Percentiles rank a stretch among this genome's conserved stretches.
These are phyloP conservation scores for Drosophila testacea DNA, from an alignment of 2,888 invertebrate species.

Conservation along the genomic window DNA sequence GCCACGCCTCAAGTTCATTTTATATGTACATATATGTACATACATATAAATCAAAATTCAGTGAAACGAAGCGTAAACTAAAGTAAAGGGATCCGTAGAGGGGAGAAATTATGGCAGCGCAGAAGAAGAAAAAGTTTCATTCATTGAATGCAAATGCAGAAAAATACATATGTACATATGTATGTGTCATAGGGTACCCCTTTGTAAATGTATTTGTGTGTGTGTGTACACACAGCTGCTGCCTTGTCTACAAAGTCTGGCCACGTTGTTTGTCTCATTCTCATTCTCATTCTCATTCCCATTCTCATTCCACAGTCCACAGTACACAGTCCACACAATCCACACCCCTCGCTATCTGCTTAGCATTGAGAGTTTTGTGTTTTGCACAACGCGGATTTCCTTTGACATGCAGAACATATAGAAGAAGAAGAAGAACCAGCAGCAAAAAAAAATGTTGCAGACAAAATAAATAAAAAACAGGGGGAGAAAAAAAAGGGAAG, in stretches of 20 bases:
- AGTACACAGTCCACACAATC: neutral
- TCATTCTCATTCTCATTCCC: slow-evolving; percentile 33
- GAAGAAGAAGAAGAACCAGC: neutral
- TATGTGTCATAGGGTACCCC: slow-evolving; percentile 36
- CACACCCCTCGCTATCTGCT: slow-evolving; percentile 10
- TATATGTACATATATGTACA: neutral
- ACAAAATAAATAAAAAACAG: slow-evolving; percentile 31
- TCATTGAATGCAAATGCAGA: slow-evolving; percentile 67
- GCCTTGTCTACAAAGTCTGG: slow-evolving; percentile 47
- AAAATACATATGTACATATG: slow-evolving; percentile 33
- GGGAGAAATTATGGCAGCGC: slow-evolving; percentile 26
- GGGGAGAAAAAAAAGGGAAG: neutral
- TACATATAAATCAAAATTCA: slow-evolving; percentile 21
- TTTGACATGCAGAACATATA: slow-evolving; percentile 40
- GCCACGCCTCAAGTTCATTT: slow-evolving; percentile 38
- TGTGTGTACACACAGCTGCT: slow-evolving; percentile 59
- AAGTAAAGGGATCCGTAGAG: neutral
- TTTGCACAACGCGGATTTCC: slow-evolving; percentile 54
- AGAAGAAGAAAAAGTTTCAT: slow-evolving; percentile 56
- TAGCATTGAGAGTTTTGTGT: slow-evolving; percentile 36
- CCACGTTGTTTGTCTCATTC: slow-evolving; percentile 50
- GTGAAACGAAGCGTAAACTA: slow-evolving; percentile 1
- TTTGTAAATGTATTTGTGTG: slow-evolving; percentile 22
- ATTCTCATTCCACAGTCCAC: slow-evolving; percentile 17
- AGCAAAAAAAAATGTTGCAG: slow-evolving; percentile 32